Conservation (phyloP, 2,113 vertebrate genomes). For the Brachyhypopomus gauderio region DNA sequence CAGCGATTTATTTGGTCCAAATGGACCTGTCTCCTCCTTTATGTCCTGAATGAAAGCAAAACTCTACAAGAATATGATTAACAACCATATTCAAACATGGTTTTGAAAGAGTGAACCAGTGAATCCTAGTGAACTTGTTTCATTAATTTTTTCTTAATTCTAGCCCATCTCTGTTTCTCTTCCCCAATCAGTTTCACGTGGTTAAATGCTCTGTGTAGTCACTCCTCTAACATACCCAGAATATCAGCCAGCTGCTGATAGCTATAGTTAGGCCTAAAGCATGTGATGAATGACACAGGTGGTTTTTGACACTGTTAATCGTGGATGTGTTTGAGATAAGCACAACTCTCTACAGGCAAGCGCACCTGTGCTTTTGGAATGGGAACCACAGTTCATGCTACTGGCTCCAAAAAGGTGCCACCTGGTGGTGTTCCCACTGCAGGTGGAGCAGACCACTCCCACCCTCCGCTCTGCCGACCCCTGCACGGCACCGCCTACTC, state of each 20-base stretch:
- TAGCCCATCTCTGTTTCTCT: neutral
- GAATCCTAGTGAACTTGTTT: neutral
- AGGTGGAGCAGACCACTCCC: neutral
- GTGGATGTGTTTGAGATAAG: neutral
- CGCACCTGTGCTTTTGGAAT: neutral
- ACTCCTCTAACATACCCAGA: neutral
- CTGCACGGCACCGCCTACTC: neutral
- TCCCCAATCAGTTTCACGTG: neutral
- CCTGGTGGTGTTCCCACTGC: slow-evolving; percentile 24
- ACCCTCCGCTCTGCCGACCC: no score
- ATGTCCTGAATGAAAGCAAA: neutral
- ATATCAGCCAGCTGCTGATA: no score
- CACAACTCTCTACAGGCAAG: neutral
- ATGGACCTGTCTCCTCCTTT: neutral
- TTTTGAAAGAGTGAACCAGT: neutral
- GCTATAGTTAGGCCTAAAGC: no score
- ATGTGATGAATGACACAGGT: no score
- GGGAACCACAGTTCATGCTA: neutral
- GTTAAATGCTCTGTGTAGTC: neutral
- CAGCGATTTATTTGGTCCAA: neutral
- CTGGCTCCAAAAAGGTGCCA: neutral
- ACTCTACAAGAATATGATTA: neutral
- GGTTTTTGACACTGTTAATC: no score
- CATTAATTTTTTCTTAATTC: neutral
- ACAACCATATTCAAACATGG: no score